Percentiles rank a stretch among this genome's conserved stretches.
Evolutionary conservation across 2,113 vertebrate species (phyloP).

Genomic region (Oenanthe oenanthe): DNA sequence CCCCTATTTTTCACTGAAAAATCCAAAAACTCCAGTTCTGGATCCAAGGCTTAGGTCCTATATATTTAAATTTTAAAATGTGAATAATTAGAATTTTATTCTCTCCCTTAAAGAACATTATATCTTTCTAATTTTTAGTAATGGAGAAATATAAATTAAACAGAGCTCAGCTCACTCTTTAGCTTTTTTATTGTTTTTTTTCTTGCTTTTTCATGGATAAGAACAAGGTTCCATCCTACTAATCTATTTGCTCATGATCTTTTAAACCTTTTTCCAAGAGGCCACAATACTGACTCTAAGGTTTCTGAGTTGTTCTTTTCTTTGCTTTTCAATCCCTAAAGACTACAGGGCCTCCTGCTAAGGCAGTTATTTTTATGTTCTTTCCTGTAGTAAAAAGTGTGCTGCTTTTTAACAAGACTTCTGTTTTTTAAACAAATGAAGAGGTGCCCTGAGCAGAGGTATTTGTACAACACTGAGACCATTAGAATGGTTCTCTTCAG

Average conservation of each 20-base stretch:
- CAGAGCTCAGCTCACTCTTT: neutral
- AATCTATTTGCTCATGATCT: neutral
- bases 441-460: neutral
- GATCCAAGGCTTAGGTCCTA: neutral
- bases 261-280: neutral
- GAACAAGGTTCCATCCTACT: neutral
- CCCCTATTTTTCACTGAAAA: neutral
- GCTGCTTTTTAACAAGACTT: neutral
- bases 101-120: rapidly evolving
- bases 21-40: neutral
- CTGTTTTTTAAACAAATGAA: conserved; percentile 7
- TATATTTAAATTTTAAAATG: neutral
- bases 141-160: neutral
- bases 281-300: neutral
- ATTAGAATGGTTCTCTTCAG: neutral
- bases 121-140: neutral
- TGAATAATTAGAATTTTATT: neutral
- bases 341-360: conserved; percentile 1
- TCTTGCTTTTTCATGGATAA: neutral
- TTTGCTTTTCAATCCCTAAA: neutral
- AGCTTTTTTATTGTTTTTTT: neutral
- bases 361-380: neutral
- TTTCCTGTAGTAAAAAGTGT: neutral
- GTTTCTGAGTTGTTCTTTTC: neutral
- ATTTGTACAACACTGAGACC: neutral